phyloP scores from a whole-genome alignment of 2,888 invertebrate genomes.

The Cryptops parisi region DNA sequence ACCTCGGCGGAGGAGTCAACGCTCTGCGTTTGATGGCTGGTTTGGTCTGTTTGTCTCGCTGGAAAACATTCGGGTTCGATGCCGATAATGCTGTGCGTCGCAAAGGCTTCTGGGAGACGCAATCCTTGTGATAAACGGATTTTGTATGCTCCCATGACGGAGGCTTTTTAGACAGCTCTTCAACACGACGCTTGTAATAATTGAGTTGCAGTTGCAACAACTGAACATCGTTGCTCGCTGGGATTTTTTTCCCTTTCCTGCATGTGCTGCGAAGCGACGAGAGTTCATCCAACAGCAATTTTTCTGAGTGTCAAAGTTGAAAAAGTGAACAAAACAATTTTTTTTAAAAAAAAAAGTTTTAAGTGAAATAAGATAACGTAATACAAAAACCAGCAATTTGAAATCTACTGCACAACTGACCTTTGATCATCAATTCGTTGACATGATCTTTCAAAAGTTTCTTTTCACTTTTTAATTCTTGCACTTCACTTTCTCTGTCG shows the following conservation, averaged over 20 bases:
- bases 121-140: neutral
- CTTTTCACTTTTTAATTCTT: constrained; percentile 2
- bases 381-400: neutral
- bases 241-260: no score
- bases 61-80: neutral
- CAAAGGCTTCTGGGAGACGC: neutral
- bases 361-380: neutral
- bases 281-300: neutral
- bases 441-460: constrained; percentile 1
- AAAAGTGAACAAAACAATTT: no score
- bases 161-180: neutral
- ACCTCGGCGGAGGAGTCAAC: constrained; percentile 7
- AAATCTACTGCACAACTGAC: neutral
- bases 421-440: neutral
- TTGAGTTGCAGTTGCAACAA: neutral
- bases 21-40: constrained; percentile 1
- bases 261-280: no score
- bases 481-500: neutral
- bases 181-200: neutral
- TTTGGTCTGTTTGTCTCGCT: neutral
- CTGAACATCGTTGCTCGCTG: neutral
- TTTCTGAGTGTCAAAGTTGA: no score
- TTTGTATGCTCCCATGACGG: no score
- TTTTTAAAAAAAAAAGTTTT: no score
- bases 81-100: neutral